Percentiles rank a stretch among this genome's conserved stretches.
Conservation (phyloP, 2,113 vertebrate genomes). For the human (Homo sapiens) region DNA sequence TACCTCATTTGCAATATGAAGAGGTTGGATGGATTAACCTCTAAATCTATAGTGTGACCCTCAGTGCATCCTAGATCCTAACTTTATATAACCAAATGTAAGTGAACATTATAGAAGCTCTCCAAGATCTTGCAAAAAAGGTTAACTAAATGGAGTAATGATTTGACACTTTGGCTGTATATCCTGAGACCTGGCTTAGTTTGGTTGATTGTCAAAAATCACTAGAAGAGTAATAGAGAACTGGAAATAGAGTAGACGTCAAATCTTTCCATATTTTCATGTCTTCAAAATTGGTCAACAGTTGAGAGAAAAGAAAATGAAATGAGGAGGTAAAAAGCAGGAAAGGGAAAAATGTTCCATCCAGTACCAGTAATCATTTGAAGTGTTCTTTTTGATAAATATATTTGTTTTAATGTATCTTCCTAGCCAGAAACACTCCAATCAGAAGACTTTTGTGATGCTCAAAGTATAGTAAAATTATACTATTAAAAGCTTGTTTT, state of each 20-base stretch:
- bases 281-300: not conserved
- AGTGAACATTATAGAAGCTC: no score
- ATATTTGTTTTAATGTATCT: not conserved
- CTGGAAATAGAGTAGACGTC: not conserved
- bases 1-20: not conserved
- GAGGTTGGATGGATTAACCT: not conserved
- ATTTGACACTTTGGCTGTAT: not conserved
- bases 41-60: not conserved
- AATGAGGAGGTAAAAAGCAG: not conserved
- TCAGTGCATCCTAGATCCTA: not conserved
- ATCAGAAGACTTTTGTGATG: not conserved
- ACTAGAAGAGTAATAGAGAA: not conserved
- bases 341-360: not conserved
- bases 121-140: not conserved
- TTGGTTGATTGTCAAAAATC: not conserved
- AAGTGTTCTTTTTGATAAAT: not conserved
- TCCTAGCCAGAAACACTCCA: not conserved
- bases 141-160: not conserved
- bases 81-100: not conserved
- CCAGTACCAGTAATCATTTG: not conserved
- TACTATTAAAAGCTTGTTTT: not conserved
- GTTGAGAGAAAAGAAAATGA: not conserved
- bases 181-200: not conserved
- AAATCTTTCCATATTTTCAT: not conserved
- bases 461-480: not conserved